These are phyloP conservation scores for Leptinotarsa defecta DNA, from an alignment of 1,140 invertebrate genomes.

Conservation along the genomic window DNA sequence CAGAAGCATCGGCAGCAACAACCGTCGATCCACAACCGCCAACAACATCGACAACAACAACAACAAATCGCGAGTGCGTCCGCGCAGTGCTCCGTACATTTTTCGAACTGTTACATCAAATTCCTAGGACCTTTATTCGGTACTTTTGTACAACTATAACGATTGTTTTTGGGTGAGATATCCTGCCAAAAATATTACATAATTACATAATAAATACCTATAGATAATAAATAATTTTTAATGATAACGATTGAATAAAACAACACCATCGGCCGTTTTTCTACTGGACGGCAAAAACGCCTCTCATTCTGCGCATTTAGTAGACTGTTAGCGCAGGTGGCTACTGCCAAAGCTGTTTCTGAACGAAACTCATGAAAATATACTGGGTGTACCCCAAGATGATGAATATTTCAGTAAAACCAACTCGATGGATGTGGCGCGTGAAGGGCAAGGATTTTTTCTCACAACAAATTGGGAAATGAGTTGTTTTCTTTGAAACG, in stretches of 20 bases:
- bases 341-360: no score
- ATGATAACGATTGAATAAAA: slow-evolving; percentile 33
- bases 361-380: no score
- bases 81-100: slow-evolving; percentile 55
- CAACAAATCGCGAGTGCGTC: slow-evolving; percentile 42
- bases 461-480: no score
- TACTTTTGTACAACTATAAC: slow-evolving; percentile 52
- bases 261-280: slow-evolving; percentile 18
- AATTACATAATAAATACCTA: slow-evolving; percentile 52
- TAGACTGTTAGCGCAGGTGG: not conserved
- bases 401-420: no score
- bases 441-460: no score
- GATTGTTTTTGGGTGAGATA: slow-evolving; percentile 56
- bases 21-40: not conserved
- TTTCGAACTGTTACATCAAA: slow-evolving; percentile 52
- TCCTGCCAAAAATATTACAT: slow-evolving; percentile 54
- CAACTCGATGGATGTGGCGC: no score
- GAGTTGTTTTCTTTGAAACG: no score
- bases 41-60: slow-evolving; percentile 24
- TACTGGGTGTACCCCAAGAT: no score
- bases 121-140: slow-evolving; percentile 52
- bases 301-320: not conserved
- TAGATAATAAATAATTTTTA: slow-evolving; percentile 48
- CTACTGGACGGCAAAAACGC: not conserved
- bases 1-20: slow-evolving; percentile 31